Base-by-base conservation (phyloP, 2,888 invertebrate species). In the Norana najaformis region DNA sequence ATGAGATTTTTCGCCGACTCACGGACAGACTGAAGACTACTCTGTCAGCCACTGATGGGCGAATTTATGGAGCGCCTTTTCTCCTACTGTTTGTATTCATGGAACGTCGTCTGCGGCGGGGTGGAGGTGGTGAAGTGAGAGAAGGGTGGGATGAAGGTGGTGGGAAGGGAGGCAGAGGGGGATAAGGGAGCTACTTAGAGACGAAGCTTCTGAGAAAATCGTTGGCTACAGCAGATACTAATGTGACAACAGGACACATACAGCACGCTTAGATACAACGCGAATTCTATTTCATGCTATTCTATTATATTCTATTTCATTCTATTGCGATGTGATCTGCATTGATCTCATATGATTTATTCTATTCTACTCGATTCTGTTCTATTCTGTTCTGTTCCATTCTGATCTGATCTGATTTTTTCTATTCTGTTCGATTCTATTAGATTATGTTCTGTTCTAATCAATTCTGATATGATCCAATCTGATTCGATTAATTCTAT, bases 71-170 rank as follows among this genome's bases (percentile, higher is more conserved):
- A 37, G 85, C 35, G 85, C 85, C 85, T 85, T 85, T 85, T 85
- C 37, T 85, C 85, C 85, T 34, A 85, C 85, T 36, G 85, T 85
- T 85, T 85, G 85, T 37, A 85, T 85, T 85, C 85, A 85, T 85
- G 85, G 37, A 37, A 85, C 85, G 85, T 69, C 69, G 69, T 85
- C 85, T 85, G 85, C 36, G 16, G 35, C 37, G 36, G 37, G 16
- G 20, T 69, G 69, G 85, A 36, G 37, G 36, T 36, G 85, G 23
- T 35, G 36, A n/a, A 18, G 69, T n/a, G 85, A 85, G 16, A 20
- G 85, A 6, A 85, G 30, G 34, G 85, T 34, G 85, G 8, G 85
- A 37, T 35, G 35, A 35, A 5, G 83, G 34, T 16, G 8, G 83
- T n/a, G 11, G 83, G 3, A n/a, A 30, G 3, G 83, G 83, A 3